Percentiles rank a stretch among this genome's conserved stretches.
Evolutionary conservation across 2,113 vertebrate species (phyloP).

Genomic region (Ageneiosus marmoratus): DNA sequence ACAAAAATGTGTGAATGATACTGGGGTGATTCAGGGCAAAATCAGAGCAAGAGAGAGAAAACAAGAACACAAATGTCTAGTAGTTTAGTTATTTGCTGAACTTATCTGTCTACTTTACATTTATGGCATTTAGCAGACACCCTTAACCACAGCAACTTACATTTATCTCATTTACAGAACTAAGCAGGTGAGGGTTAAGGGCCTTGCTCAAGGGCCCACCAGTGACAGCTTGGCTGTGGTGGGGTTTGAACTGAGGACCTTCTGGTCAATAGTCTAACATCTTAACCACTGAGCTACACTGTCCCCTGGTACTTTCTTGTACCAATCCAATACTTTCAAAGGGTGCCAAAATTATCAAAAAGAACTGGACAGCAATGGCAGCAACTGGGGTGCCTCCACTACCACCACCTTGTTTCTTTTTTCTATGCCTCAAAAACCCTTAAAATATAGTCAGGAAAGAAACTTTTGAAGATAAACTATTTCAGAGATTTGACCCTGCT

Average conservation of each 20-base stretch:
- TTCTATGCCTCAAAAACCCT: neutral
- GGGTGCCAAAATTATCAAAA: neutral
- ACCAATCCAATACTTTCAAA: neutral
- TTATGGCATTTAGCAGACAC: no score
- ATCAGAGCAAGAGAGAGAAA: neutral
- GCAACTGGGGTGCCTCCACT: neutral
- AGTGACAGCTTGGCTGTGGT: no score
- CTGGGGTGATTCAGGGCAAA: neutral
- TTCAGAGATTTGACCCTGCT: neutral
- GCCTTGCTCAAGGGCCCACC: no score
- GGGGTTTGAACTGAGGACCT: no score
- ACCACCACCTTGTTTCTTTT: neutral
- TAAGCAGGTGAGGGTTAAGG: no score
- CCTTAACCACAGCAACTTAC: no score
- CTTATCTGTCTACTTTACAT: no score
- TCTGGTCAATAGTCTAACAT: no score
- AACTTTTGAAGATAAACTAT: neutral
- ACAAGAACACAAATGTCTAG: neutral
- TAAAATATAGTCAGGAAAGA: neutral
- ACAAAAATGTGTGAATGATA: neutral
- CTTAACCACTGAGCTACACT: no score
- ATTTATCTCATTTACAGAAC: no score
- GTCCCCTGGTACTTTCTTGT: neutral
- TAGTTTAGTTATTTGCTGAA: neutral
- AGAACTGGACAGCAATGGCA: neutral